phyloP scores from a whole-genome alignment of 2,797 vertebrate genomes.

The Spinus olivaceus region DNA sequence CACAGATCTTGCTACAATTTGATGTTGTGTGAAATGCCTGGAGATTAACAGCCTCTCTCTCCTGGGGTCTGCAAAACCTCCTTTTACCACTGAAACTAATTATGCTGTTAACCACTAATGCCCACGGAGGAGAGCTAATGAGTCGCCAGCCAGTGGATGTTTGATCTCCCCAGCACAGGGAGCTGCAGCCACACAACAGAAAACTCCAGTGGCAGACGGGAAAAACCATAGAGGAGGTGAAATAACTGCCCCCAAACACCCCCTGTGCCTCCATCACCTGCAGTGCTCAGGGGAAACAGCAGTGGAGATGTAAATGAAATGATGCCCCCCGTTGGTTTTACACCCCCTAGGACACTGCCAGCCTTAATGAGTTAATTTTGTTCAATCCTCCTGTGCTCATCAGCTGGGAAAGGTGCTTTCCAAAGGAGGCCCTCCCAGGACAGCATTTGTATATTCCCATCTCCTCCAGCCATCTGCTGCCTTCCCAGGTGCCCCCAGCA shows the following conservation, averaged over 20 bases:
- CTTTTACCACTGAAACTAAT: conserved; percentile 65
- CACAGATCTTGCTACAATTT: neutral
- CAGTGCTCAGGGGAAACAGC: neutral
- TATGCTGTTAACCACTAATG: conserved; percentile 46
- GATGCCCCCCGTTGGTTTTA: neutral
- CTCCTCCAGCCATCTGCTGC: neutral
- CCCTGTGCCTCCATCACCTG: neutral
- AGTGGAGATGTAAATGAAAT: conserved; percentile 27
- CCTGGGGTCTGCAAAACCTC: conserved; percentile 13
- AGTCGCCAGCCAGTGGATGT: neutral
- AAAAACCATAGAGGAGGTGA: neutral
- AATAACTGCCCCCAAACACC: neutral
- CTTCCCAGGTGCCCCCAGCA: neutral
- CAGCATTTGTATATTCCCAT: neutral
- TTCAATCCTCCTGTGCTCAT: neutral
- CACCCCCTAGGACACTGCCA: neutral
- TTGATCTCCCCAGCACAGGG: neutral
- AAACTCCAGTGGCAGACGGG: neutral
- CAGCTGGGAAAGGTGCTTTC: neutral
- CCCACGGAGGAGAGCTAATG: conserved; percentile 42
- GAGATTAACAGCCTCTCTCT: conserved; percentile 38
- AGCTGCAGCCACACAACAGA: neutral
- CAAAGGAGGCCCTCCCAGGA: neutral
- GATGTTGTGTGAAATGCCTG: neutral
- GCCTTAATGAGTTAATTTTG: neutral